phyloP scores from a whole-genome alignment of 2,888 invertebrate genomes.

The Lordiphosa fenestrarum region DNA sequence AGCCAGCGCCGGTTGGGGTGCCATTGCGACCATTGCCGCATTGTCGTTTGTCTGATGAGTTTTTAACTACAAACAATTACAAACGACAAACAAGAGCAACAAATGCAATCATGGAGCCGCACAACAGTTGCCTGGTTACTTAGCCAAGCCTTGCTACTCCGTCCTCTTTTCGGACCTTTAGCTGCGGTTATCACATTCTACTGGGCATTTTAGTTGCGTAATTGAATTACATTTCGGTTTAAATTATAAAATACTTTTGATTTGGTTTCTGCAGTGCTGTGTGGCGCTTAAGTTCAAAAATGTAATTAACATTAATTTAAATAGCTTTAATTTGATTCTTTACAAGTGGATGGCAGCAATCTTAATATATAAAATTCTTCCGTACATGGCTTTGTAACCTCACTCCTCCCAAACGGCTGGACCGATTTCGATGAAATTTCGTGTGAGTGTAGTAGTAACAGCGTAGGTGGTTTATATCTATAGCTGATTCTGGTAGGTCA shows the following conservation, averaged over 20 bases:
- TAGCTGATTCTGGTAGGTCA: too few relatives aligned
- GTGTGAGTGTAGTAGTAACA: too few relatives aligned
- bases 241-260: constrained; percentile 49
- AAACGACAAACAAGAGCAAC: constrained; percentile 52
- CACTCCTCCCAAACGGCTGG: too few relatives aligned
- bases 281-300: constrained; percentile 20
- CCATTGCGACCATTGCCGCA: constrained; percentile 36
- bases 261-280: constrained; percentile 34
- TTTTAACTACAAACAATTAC: constrained; percentile 74
- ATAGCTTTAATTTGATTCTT: constrained; percentile 6
- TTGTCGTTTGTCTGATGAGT: constrained; percentile 71
- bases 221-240: constrained; percentile 62
- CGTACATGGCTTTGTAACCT: too few relatives aligned
- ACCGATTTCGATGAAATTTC: too few relatives aligned
- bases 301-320: constrained; percentile 33
- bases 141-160: constrained; percentile 16
- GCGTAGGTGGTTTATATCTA: too few relatives aligned
- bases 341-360: neutral
- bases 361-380: too few relatives aligned
- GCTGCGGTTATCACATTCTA: constrained; percentile 51
- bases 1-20: constrained; percentile 17
- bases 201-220: constrained; percentile 57
- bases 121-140: constrained; percentile 37
- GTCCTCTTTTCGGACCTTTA: constrained; percentile 11
- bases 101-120: constrained; percentile 32